Evolutionary conservation across 2,113 vertebrate species (phyloP), one percentile per base, ranked within the genome.

Genomic region (Microcebus murinus): DNA sequence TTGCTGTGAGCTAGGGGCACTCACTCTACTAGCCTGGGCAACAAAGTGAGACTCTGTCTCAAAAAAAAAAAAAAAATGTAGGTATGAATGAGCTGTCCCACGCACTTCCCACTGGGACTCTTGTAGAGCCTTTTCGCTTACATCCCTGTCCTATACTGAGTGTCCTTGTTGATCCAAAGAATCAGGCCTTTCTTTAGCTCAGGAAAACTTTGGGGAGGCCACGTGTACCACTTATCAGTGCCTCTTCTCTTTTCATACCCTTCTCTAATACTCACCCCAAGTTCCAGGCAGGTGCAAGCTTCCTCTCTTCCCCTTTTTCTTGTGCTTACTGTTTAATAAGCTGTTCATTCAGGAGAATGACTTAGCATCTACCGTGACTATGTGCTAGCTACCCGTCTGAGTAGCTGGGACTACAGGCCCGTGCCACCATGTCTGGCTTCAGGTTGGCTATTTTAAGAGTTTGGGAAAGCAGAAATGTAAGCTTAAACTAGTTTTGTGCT

Each of bases 401-500:
- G 29, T 65, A 34, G 63, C 29, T 65, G 63, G 27, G 29, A 65
- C 29, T 65, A 8, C 11, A 65, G 63, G 63, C 29, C 31, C 5
- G 6, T 3, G 14, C 13, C 63, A 65, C 11, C 29, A 65, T 31
- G 4, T 25, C 63, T 65, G 63, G 12, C 63, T 65, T 90, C 70
- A 90, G 31, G n/a, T 42, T 65, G 34, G 50, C n/a, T 91, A 79
- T 87, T 87, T 92, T 82, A 80, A 76, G 74, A 87, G 17, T 52
- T 90, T 36, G 42, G 63, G 17, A 90, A 93, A 90, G 68, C 76
- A n/a, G 92, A 81, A 94, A 73, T 67, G 13, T 4, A 67, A 6
- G 20, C 29, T 55, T 57, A 48, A 90, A 21, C 36, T 67, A 48
- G 25, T 94, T 39, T 34, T 65, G 25, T 83, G 27, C 61, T 63